Conservation (phyloP, 2,888 invertebrate genomes). For the Ceraclea dissimilis region DNA sequence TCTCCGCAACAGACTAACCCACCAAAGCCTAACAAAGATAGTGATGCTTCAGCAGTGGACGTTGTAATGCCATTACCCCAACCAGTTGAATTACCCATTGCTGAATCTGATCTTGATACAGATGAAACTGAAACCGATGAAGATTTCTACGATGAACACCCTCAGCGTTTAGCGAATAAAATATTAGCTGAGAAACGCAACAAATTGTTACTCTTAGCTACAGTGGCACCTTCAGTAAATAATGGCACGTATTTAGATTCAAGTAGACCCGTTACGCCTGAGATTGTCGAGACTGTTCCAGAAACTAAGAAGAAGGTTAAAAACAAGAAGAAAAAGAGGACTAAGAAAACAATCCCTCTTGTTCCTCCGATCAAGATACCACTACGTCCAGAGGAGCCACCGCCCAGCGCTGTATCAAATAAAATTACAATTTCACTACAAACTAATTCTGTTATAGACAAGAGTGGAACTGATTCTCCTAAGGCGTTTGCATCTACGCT, state of each 20-base stretch:
- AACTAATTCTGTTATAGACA: constrained; percentile 45
- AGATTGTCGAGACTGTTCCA: constrained; percentile 40
- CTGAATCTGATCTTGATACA: constrained; percentile 79
- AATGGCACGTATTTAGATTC: constrained; percentile 54
- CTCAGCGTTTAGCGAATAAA: constrained; percentile 66
- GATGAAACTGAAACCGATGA: constrained; percentile 81
- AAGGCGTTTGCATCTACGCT: constrained; percentile 29
- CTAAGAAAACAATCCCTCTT: constrained; percentile 31
- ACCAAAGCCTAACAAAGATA: constrained; percentile 39
- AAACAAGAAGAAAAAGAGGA: constrained; percentile 59
- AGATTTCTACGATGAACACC: constrained; percentile 81
- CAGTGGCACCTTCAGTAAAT: constrained; percentile 55
- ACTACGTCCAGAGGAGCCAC: constrained; percentile 34
- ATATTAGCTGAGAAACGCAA: constrained; percentile 68
- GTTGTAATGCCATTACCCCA: constrained; percentile 46
- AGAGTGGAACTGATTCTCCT: constrained; percentile 27
- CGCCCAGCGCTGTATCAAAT: constrained; percentile 22
- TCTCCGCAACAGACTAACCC: constrained; percentile 42
- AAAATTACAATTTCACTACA: constrained; percentile 47
- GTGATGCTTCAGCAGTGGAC: constrained; percentile 48
- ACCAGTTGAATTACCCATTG: constrained; percentile 54
- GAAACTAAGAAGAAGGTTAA: constrained; percentile 44
- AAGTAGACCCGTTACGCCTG: constrained; percentile 58
- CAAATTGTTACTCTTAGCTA: constrained; percentile 55
- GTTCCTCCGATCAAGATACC: constrained; percentile 55